Percentiles rank a stretch among this genome's conserved stretches.
Evolutionary conservation across 1,140 invertebrate genomes (phyloP).

Genomic region (Melanaphis sacchari): DNA sequence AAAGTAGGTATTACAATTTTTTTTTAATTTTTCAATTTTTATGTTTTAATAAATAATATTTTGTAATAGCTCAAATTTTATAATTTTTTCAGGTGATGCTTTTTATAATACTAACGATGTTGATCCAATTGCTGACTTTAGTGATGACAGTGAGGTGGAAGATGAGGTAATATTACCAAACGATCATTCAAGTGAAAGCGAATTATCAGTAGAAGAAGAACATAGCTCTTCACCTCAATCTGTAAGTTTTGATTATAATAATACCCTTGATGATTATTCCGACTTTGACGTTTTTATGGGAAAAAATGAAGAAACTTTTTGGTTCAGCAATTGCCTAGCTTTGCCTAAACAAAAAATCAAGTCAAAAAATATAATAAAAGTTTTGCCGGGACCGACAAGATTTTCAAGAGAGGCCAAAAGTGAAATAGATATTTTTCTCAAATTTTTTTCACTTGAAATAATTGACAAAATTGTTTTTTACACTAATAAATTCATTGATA

Average conservation of each 20-base stretch:
- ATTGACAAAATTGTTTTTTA: constrained; percentile 56
- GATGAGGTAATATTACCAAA: constrained; percentile 16
- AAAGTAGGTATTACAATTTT: no score
- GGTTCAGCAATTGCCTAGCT: constrained; percentile 22
- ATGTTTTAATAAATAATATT: no score
- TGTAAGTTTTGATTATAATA: background rate
- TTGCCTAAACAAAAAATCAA: constrained; percentile 5
- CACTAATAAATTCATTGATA: constrained; percentile 53
- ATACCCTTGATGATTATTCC: background rate
- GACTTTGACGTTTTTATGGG: constrained; percentile 16
- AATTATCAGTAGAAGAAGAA: constrained; percentile 6
- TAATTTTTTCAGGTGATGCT: background rate
- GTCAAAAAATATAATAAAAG: constrained; percentile 33
- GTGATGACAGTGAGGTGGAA: background rate
- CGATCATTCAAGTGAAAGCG: constrained; percentile 15
- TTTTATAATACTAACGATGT: background rate
- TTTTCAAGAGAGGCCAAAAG: background rate
- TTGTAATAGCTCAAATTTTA: background rate
- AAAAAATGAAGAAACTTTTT: constrained; percentile 25
- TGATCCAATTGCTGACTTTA: constrained; percentile 23
- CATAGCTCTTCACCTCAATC: background rate
- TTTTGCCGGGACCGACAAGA: constrained; percentile 10
- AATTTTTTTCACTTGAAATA: constrained; percentile 41
- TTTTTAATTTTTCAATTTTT: no score
- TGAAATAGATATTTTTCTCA: constrained; percentile 22